Base-by-base conservation (phyloP, 2,888 invertebrate species). In the Nudaria mundana region DNA sequence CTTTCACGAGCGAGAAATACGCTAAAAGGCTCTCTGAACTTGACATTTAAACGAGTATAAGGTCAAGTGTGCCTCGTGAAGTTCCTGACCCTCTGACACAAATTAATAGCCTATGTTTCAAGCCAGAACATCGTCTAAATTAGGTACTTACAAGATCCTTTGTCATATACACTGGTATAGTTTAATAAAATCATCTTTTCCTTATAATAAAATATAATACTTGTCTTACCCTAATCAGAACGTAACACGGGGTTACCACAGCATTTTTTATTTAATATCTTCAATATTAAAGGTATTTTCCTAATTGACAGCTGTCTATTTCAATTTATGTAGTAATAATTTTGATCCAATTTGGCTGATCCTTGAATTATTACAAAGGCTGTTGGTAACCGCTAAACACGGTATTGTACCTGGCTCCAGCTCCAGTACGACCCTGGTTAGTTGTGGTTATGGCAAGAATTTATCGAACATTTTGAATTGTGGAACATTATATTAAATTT, bases 401-500 rank as follows among this genome's bases (percentile, higher is more conserved):
- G n/a, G n/a, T n/a, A n/a, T n/a, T n/a, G 12, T 40, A 37, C 35
- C 22, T 20, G 7, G 6, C 3, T 20, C 30, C 23, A 12, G 10
- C 12, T 5, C 26, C 18, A n/a, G 18, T 12, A 34, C 16, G 35
- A 18, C 5, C 26, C n/a, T 29, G 6, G 16, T 14, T 20, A 36
- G 16, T 13, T 22, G 20, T n/a, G 26, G 28, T 36, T 32, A 14
- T 15, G 23, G 14, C 28, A 3, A 23, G 18, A 11, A 16, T 37
- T 37, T 24, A 16, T 49, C 42, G 3, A 23, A 44, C 49, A 45
- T n/a, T n/a, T n/a, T n/a, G n/a, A n/a, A n/a, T n/a, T n/a, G n/a
- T n/a, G n/a, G n/a, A n/a, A 44, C 26, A 33, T 40, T 34, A 44
- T 44, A 37, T 38, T 37, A 62, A 68, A 60, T 69, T 66, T 56